Evolutionary conservation across 2,113 vertebrate genomes (phyloP).

Genomic region (Syrmaticus mikado): DNA sequence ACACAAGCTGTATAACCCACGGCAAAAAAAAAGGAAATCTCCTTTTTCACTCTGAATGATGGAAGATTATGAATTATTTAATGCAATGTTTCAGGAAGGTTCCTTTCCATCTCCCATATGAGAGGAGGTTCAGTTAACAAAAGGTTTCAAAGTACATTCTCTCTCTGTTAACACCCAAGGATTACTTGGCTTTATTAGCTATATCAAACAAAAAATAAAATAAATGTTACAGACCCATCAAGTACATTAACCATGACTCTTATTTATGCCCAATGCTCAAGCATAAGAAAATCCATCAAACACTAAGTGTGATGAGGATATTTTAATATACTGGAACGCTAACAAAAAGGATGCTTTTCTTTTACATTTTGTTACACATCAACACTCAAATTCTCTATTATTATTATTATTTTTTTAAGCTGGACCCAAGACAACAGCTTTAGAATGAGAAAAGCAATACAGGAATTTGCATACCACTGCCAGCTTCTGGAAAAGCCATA

Average conservation of each 20-base stretch:
- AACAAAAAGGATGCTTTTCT: slow-evolving; percentile 18
- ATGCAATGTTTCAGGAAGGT: neutral
- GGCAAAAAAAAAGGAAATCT: neutral
- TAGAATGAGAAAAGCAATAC: slow-evolving; percentile 38
- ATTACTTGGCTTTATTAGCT: neutral
- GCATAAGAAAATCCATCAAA: slow-evolving; percentile 5
- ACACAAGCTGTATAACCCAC: neutral
- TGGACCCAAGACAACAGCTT: slow-evolving; percentile 28
- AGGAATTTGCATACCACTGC: slow-evolving; percentile 31
- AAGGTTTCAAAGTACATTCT: neutral
- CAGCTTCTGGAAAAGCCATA: slow-evolving; percentile 52
- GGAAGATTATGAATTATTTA: neutral
- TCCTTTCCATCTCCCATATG: neutral
- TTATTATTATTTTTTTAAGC: neutral
- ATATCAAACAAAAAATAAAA: neutral
- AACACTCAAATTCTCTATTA: slow-evolving; percentile 18
- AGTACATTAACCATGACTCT: neutral
- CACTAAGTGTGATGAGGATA: neutral
- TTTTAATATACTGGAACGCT: neutral
- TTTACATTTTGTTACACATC: neutral
- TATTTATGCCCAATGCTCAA: neutral
- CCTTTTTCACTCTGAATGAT: neutral
- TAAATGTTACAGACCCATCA: neutral
- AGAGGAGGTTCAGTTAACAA: neutral
- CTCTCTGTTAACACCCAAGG: neutral